Percentiles rank a stretch among this genome's conserved stretches.
Conservation (phyloP, 2,888 invertebrate genomes). For the Apomyelois bistriatella region DNA sequence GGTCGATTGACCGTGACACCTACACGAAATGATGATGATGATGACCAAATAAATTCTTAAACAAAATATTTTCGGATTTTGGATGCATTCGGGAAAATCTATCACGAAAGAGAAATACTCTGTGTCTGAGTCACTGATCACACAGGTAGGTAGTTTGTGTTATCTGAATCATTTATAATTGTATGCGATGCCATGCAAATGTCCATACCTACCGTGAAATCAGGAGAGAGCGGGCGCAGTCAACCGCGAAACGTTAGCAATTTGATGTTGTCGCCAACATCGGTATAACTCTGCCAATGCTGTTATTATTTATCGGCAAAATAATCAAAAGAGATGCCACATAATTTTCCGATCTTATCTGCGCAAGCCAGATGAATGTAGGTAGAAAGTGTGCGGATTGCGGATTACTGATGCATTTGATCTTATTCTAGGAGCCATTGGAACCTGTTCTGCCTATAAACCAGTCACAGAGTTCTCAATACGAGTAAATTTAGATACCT, state of each 20-base stretch:
- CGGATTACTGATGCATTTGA: neutral
- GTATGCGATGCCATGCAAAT: conserved; percentile 66
- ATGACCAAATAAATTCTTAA: too few relatives aligned
- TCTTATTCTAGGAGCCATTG: neutral
- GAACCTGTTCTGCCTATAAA: neutral
- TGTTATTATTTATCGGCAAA: conserved; percentile 4
- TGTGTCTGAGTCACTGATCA: neutral
- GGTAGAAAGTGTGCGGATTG: neutral
- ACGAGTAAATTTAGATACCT: too few relatives aligned
- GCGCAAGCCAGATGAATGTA: neutral
- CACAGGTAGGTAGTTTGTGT: conserved; percentile 22
- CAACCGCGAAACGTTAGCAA: conserved; percentile 41
- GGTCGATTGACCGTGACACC: too few relatives aligned
- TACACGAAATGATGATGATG: too few relatives aligned
- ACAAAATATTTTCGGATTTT: too few relatives aligned
- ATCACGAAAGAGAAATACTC: too few relatives aligned
- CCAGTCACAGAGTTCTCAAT: too few relatives aligned
- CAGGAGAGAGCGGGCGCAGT: conserved; percentile 61
- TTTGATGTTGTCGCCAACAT: conserved; percentile 39
- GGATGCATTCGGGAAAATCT: too few relatives aligned
- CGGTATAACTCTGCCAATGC: neutral
- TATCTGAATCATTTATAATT: conserved; percentile 65
- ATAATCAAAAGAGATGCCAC: conserved; percentile 2
- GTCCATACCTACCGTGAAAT: conserved; percentile 66
- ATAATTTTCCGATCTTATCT: conserved; percentile 2